Evolutionary conservation across 2,888 invertebrate species (phyloP).

Genomic region (Leucophenga maculata): DNA sequence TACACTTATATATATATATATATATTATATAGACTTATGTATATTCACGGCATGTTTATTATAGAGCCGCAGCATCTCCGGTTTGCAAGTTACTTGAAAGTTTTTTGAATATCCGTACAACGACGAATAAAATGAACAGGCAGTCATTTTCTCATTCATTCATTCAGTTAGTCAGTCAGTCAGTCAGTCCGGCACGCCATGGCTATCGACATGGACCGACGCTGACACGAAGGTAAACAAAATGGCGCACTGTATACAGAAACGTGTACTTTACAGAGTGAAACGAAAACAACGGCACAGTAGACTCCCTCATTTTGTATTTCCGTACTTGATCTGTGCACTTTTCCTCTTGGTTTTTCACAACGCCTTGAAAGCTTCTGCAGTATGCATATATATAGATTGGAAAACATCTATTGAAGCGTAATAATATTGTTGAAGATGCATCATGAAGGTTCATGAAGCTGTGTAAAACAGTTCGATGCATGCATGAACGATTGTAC

Average conservation of each 20-base stretch:
- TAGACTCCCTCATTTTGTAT: too few relatives aligned
- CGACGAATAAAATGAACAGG: background rate
- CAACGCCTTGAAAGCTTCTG: too few relatives aligned
- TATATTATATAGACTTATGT: too few relatives aligned
- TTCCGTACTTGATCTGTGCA: too few relatives aligned
- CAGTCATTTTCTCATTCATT: background rate
- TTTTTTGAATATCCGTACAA: slow-evolving; percentile 21
- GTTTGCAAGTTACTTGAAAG: slow-evolving; percentile 23
- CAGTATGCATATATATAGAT: too few relatives aligned
- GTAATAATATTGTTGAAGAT: slow-evolving; percentile 37
- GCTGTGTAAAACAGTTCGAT: slow-evolving; percentile 49
- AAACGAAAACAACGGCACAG: background rate
- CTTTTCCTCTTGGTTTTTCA: too few relatives aligned
- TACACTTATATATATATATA: too few relatives aligned
- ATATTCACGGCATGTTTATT: slow-evolving; percentile 13
- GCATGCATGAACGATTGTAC: slow-evolving; percentile 67
- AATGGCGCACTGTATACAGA: background rate
- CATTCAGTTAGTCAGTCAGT: too few relatives aligned
- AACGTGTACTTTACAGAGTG: too few relatives aligned
- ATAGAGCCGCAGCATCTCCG: slow-evolving; percentile 19
- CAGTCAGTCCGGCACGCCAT: background rate
- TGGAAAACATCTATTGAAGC: slow-evolving; percentile 53
- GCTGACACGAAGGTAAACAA: slow-evolving; percentile 7
- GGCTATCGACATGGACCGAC: slow-evolving; percentile 4
- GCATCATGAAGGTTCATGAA: too few relatives aligned